Conservation (phyloP, 2,113 vertebrate genomes). For the Camelus bactrianus region DNA sequence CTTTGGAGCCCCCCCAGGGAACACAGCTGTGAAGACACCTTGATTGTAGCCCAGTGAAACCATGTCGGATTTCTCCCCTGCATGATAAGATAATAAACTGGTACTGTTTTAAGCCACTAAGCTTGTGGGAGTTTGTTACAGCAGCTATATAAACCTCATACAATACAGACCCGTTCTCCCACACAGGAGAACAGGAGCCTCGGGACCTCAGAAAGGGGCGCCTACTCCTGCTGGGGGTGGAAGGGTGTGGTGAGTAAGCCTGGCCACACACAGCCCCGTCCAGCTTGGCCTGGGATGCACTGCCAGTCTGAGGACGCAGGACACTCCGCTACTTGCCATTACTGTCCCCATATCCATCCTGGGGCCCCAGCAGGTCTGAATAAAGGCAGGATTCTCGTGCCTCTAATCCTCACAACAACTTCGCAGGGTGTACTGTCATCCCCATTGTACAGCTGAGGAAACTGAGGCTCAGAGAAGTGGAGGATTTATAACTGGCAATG, state of each 20-base stretch:
- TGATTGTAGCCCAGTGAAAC: background rate
- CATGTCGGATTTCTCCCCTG: background rate
- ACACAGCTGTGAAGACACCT: background rate
- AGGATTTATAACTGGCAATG: background rate
- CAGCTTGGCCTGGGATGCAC: accelerated
- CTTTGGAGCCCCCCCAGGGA: background rate
- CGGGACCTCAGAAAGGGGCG: background rate
- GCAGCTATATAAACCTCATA: background rate
- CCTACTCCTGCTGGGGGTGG: background rate
- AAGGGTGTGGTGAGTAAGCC: background rate
- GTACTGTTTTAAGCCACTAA: background rate
- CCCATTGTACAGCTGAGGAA: background rate
- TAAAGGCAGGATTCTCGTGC: background rate
- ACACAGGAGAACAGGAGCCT: background rate
- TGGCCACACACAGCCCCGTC: background rate
- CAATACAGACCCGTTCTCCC: background rate
- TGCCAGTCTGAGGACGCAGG: background rate
- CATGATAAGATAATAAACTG: background rate
- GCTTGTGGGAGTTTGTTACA: background rate
- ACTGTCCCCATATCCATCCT: background rate
- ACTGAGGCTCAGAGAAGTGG: background rate
- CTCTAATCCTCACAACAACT: background rate
- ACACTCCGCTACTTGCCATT: background rate
- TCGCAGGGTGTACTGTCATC: background rate
- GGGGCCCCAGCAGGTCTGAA: background rate